Base-by-base conservation (phyloP, 2,888 invertebrate species). In the Tuta absoluta region DNA sequence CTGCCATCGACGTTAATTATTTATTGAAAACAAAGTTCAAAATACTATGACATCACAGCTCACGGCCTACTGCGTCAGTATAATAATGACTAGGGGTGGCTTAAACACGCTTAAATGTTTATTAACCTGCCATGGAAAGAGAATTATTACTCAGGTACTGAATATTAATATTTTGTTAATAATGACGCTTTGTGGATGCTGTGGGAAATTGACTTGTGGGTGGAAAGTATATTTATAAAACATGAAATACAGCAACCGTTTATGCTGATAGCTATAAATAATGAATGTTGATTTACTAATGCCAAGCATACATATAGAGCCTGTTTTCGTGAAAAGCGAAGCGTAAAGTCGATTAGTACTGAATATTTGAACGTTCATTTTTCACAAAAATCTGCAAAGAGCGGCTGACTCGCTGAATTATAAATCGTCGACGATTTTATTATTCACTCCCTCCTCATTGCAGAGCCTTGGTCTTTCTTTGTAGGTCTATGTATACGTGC, bases 371-470 rank as follows among this genome's bases (percentile, higher is more conserved):
- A 45, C 38, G 24, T 38, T 24, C 60, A 60, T 60, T 60, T 60
- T 45, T 45, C 45, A 23, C 41, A 58, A 59, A 59, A 59, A 60
- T 60, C 60, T 60, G 60, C 41, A 10, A 8, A 60, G 45, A 60
- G 41, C 24, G 37, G 23, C 45, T 38, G 58, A 58, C 58, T 58
- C 38, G 24, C 60, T 60, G 60, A 60, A 60, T 45, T 60, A 60
- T 60, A 60, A 60, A 60, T 60, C 60, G 60, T 24, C n/a, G 45
- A 37, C 37, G 38, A 60, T 60, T 60, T 60, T 60, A 60, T 60
- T 60, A 60, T 60, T 45, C 60, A 45, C 60, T 45, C 60, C n/a
- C 45, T 45, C n/a, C 60, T 45, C 45, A 45, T 45, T 24, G 45
- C 14, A 38, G n/a, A 19, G n/a, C 0, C 58, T 57, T 11, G 58